phyloP scores from a whole-genome alignment of 2,797 vertebrate species.

The Fistularia tabacaria region DNA sequence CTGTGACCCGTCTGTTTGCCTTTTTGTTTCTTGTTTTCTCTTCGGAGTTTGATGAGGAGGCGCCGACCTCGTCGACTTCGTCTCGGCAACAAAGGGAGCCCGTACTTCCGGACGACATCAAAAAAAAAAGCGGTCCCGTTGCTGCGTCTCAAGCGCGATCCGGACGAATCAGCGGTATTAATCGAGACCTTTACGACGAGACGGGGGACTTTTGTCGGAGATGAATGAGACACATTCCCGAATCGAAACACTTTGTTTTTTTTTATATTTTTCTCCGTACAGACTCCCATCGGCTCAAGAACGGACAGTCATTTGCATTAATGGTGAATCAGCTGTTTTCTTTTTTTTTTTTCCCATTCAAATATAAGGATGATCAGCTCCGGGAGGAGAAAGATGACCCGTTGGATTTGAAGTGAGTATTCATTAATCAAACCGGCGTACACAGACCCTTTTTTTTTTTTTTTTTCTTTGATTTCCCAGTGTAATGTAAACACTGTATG shows the following conservation, averaged over 20 bases:
- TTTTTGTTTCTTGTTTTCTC: neutral
- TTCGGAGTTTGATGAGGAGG: neutral
- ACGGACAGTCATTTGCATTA: constrained; percentile 49
- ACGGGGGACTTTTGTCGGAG: no score
- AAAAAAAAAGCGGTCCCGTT: neutral
- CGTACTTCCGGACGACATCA: neutral
- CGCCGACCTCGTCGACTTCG: neutral
- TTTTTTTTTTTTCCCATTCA: constrained; percentile 21
- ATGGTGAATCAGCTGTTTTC: constrained; percentile 9
- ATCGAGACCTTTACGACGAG: no score
- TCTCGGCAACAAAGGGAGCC: neutral
- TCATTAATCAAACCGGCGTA: constrained; percentile 41
- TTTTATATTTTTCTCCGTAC: no score
- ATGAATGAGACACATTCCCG: no score
- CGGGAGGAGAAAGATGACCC: constrained; percentile 38
- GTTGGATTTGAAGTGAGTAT: constrained; percentile 23
- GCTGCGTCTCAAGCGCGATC: no score
- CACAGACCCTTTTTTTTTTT: no score
- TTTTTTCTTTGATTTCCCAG: no score
- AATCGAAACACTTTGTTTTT: no score
- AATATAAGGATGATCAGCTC: constrained; percentile 33
- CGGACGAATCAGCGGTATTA: no score
- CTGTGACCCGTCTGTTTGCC: no score
- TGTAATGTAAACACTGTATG: no score
- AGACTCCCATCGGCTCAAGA: constrained; percentile 19